Conservation (phyloP, 1,140 invertebrate genomes). For the Leptinotarsa defecta region DNA sequence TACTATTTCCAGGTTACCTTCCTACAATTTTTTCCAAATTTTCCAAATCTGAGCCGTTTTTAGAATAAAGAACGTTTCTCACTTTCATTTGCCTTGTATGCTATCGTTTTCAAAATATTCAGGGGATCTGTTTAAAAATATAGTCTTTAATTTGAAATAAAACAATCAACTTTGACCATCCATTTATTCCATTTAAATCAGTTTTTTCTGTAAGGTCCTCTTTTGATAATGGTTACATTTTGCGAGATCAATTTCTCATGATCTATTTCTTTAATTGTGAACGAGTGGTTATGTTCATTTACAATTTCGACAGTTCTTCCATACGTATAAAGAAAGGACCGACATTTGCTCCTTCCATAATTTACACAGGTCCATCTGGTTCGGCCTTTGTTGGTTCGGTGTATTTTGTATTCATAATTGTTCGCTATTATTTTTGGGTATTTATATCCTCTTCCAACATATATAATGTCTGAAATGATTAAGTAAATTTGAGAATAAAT, state of each 20-base stretch:
- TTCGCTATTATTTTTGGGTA: conserved; percentile 32
- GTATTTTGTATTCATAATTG: conserved; percentile 24
- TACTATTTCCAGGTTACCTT: too few species aligned
- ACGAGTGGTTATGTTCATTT: conserved; percentile 25
- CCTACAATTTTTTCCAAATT: too few species aligned
- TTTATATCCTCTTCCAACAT: conserved; percentile 26
- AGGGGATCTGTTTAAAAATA: too few species aligned
- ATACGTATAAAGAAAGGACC: conserved; percentile 19
- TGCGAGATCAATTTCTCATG: conserved; percentile 6
- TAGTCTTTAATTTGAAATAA: too few species aligned
- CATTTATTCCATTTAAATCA: neutral
- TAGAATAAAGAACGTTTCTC: too few species aligned
- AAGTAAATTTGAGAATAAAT: neutral
- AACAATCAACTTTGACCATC: too few species aligned
- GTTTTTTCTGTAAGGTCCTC: neutral
- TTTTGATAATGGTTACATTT: conserved; percentile 11
- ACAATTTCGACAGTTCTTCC: conserved; percentile 26
- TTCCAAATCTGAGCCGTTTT: too few species aligned
- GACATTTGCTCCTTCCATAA: conserved; percentile 20
- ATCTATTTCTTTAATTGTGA: neutral
- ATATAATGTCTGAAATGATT: conserved; percentile 30
- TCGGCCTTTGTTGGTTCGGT: neutral
- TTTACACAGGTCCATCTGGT: conserved; percentile 30
- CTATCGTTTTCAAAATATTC: too few species aligned
- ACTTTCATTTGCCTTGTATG: too few species aligned